Conservation (phyloP, 2,113 vertebrate genomes). For the Pao palembangensis region DNA sequence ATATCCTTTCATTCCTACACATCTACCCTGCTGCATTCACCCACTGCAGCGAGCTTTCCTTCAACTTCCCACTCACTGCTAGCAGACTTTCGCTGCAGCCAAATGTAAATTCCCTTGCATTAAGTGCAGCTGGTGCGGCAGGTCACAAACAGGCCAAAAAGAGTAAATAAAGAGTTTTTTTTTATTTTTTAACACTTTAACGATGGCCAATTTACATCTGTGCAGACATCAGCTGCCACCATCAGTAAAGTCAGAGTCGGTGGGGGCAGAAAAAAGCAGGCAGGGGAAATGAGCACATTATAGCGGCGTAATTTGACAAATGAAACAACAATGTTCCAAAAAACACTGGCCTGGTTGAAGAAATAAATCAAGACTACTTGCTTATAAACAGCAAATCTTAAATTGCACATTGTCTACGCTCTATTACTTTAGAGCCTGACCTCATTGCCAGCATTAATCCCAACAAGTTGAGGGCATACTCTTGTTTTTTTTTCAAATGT, state of each 20-base stretch:
- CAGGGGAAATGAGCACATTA: constrained; percentile 48
- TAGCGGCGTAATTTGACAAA: constrained; percentile 62
- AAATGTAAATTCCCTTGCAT: constrained; percentile 10
- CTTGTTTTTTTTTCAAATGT: not conserved
- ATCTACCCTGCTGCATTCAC: not conserved
- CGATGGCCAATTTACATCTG: constrained; percentile 34
- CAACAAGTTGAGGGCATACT: too few relatives aligned
- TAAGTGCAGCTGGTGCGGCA: constrained; percentile 29
- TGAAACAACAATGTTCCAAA: constrained; percentile 40
- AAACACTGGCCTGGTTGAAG: constrained; percentile 33
- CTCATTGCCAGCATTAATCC: not conserved
- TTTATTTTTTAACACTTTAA: constrained; percentile 9
- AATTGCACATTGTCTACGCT: not conserved
- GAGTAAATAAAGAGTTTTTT: not conserved
- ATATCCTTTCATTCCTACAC: constrained; percentile 26
- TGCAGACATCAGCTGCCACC: constrained; percentile 23
- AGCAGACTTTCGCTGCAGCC: constrained; percentile 7
- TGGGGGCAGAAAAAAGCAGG: constrained; percentile 31
- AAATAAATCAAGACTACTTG: constrained; percentile 45
- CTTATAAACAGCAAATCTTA: not conserved
- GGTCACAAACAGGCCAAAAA: constrained; percentile 21
- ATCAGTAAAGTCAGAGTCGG: constrained; percentile 42
- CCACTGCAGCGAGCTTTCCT: constrained; percentile 13
- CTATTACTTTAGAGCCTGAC: not conserved
- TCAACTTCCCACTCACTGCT: constrained; percentile 13